Evolutionary conservation across 1,140 invertebrate genomes (phyloP).

Genomic region (Bombus terrestris): DNA sequence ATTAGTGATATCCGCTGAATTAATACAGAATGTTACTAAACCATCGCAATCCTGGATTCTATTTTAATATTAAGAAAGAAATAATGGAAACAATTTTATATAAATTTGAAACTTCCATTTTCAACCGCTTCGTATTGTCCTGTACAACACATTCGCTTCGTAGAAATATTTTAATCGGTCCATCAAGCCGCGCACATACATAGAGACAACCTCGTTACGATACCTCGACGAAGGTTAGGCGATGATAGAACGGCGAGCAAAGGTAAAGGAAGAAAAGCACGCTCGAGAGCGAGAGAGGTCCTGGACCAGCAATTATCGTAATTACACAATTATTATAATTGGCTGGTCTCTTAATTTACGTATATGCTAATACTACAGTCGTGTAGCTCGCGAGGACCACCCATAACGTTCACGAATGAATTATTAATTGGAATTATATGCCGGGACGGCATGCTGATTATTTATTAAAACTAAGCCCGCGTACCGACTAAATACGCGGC

Average conservation of each 20-base stretch:
- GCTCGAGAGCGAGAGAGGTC: not conserved
- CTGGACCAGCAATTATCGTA: slow-evolving; percentile 58
- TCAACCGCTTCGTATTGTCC: not conserved
- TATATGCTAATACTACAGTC: slow-evolving; percentile 56
- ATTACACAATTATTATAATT: slow-evolving; percentile 71
- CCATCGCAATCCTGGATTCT: too few relatives aligned
- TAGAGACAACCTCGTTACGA: not conserved
- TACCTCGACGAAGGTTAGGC: not conserved
- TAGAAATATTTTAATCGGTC: not conserved
- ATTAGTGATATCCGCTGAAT: too few relatives aligned
- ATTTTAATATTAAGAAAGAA: too few relatives aligned
- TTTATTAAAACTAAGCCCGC: slow-evolving; percentile 45
- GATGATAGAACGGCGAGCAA: not conserved
- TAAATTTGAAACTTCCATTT: not conserved
- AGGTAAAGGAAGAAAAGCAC: not conserved
- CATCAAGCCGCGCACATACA: too few relatives aligned
- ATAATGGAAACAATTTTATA: not conserved
- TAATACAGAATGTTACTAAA: not conserved
- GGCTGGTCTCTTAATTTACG: slow-evolving; percentile 59
- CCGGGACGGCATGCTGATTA: slow-evolving; percentile 16
- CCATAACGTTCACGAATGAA: slow-evolving; percentile 63
- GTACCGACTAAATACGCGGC: slow-evolving; percentile 1
- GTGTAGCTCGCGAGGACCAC: slow-evolving; percentile 39
- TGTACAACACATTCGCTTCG: not conserved
- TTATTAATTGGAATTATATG: slow-evolving; percentile 69